Base-by-base conservation (phyloP, 2,113 vertebrate genomes). In the Platanista minor region DNA sequence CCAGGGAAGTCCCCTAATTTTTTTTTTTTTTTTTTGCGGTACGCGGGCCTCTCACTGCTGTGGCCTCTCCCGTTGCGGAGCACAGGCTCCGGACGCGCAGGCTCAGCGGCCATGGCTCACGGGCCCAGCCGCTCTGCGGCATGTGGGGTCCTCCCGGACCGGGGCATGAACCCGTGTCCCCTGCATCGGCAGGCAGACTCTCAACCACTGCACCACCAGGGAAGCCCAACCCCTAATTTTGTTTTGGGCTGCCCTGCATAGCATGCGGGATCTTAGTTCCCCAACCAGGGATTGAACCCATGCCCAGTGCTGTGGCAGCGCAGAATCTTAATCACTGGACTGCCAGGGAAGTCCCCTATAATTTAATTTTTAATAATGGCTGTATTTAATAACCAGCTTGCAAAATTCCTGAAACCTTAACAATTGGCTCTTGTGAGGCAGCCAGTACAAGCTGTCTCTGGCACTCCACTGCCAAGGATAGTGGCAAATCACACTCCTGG, bases 291-390 rank as follows among this genome's bases (percentile, higher is more conserved):
- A 77, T 49, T 43, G 49, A 10, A 21, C 46, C 74, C 5, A 0
- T 49, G 74, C 17, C 9, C 29, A 29, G 27, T 49, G 29, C 15
- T 49, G 43, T 49, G 17, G 29, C 29, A 77, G 17, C 11, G 1
- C 43, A 33, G 43, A 49, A 17, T 77, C 74, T 43, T 49, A 49
- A 77, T 29, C 5, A 5, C 29, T 33, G 29, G 29, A 77, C 43
- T 49, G 29, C 43, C 46, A 77, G 74, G 29, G 29, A 77, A 49
- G 74, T 77, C 43, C 43, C 29, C 74, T 31, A 52, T 57, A 43
- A 87, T 78, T 85, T 94, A 59, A 78, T 61, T 96, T 95, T 84
- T 72, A 91, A 52, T 91, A 72, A 91, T 66, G 39, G 8, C n/a
- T 57, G 7, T 85, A 27, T 91, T 91, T 85, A 78, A 66, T 84